Evolutionary conservation across 53 echinoderm and acorn worm genomes (phyloP).

Genomic region (Crossaster papposus): DNA sequence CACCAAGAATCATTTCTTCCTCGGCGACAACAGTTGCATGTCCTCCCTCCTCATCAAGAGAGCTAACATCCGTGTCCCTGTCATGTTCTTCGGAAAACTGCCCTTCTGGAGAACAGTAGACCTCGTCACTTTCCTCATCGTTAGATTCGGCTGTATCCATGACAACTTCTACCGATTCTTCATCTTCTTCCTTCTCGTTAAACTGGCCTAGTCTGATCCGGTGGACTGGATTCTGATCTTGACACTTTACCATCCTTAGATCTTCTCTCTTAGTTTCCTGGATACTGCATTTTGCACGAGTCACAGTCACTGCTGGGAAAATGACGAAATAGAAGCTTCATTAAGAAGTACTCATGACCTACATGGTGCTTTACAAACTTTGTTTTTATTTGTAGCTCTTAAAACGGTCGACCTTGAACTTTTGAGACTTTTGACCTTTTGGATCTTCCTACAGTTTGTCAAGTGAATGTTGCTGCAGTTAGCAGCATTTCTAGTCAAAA

Average conservation of each 20-base stretch:
- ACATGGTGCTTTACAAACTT: too few species aligned
- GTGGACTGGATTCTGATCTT: not conserved
- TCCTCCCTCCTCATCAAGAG: not conserved
- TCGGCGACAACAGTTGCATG: not conserved
- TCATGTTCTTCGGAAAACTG: not conserved
- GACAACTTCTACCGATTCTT: not conserved
- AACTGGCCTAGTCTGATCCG: conserved; percentile 4
- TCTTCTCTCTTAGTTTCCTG: not conserved
- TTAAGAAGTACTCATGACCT: not conserved
- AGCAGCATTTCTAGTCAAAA: too few species aligned
- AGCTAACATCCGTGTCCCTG: not conserved
- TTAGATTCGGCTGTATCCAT: not conserved
- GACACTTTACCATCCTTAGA: not conserved
- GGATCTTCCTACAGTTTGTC: too few species aligned
- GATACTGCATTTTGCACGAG: not conserved
- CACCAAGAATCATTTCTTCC: not conserved
- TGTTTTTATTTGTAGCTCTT: too few species aligned
- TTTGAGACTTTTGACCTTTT: too few species aligned
- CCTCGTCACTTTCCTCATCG: not conserved
- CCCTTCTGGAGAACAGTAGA: not conserved
- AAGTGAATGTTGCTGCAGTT: too few species aligned
- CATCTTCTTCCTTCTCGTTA: conserved; percentile 10
- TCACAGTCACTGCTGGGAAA: not conserved
- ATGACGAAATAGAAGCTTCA: not conserved
- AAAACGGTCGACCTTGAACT: too few species aligned